These are phyloP conservation scores for Panthera leo DNA, from an alignment of 2,113 vertebrate genomes.

Conservation along the genomic window DNA sequence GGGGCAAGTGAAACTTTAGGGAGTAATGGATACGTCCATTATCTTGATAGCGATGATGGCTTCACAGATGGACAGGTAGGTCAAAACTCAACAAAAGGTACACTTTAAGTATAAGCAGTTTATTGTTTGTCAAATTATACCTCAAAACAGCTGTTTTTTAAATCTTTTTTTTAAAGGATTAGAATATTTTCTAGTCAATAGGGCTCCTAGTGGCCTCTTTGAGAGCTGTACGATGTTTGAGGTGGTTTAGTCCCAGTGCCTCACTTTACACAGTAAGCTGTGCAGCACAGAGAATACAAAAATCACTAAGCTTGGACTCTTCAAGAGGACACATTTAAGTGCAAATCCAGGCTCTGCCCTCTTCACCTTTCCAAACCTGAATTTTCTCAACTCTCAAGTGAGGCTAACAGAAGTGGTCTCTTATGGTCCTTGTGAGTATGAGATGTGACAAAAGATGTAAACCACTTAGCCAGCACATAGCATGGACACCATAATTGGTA, in stretches of 20 bases:
- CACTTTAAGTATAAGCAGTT: not conserved
- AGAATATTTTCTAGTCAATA: not conserved
- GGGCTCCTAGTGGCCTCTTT: not conserved
- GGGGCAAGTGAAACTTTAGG: not conserved
- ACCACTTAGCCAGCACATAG: not conserved
- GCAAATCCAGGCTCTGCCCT: not conserved
- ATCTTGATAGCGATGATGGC: not conserved
- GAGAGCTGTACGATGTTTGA: not conserved
- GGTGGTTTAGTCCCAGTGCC: not conserved
- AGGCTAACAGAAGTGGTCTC: not conserved
- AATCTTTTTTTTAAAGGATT: not conserved
- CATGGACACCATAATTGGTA: not conserved
- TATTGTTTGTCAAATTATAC: not conserved
- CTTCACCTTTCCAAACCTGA: not conserved
- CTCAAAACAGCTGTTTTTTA: not conserved
- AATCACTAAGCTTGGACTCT: not conserved
- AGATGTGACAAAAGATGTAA: not conserved
- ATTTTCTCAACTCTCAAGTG: not conserved
- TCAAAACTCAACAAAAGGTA: slow-evolving; percentile 32
- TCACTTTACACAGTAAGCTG: not conserved
- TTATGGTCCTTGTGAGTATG: not conserved
- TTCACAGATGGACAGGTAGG: not conserved
- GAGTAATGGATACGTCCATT: not conserved
- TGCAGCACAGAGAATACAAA: not conserved
- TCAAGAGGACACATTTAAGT: not conserved